Evolutionary conservation across 2,797 vertebrate species (phyloP).

Genomic region (Meriones psammophilus): DNA sequence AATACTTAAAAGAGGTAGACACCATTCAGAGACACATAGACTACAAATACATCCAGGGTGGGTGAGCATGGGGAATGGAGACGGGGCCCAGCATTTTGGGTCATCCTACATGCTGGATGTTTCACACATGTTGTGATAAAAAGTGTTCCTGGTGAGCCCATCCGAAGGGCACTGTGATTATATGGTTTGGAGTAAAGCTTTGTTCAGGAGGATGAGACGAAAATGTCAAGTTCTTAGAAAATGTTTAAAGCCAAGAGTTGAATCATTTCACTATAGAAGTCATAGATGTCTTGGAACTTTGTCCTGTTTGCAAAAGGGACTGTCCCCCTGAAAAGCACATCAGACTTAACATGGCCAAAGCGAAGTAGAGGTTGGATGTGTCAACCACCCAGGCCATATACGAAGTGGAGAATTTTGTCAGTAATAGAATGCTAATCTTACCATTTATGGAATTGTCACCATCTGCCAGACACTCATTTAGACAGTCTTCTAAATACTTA

Average conservation of each 20-base stretch:
- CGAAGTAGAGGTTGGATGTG: neutral
- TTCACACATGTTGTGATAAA: neutral
- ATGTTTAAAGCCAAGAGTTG: neutral
- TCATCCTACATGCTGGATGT: neutral
- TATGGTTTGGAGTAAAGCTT: neutral
- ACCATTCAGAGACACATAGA: conserved; percentile 37
- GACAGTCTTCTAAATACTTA: neutral
- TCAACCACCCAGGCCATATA: neutral
- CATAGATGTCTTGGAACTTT: neutral
- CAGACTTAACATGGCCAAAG: neutral
- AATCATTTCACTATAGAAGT: neutral
- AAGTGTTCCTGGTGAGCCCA: neutral
- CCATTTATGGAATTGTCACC: neutral
- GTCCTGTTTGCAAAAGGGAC: neutral
- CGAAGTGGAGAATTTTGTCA: neutral
- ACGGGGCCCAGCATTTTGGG: neutral
- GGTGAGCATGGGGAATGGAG: neutral
- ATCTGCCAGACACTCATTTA: neutral
- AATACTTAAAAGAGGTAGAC: conserved; percentile 64
- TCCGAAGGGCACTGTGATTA: neutral
- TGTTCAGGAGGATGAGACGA: neutral
- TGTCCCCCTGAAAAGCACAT: neutral
- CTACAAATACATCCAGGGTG: conserved; percentile 18
- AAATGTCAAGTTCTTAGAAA: conserved; percentile 26
- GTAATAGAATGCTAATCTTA: neutral